Evolutionary conservation across 1,140 invertebrate species (phyloP), one percentile per base, ranked within the genome.

Genomic region (Penaeus japonicus): DNA sequence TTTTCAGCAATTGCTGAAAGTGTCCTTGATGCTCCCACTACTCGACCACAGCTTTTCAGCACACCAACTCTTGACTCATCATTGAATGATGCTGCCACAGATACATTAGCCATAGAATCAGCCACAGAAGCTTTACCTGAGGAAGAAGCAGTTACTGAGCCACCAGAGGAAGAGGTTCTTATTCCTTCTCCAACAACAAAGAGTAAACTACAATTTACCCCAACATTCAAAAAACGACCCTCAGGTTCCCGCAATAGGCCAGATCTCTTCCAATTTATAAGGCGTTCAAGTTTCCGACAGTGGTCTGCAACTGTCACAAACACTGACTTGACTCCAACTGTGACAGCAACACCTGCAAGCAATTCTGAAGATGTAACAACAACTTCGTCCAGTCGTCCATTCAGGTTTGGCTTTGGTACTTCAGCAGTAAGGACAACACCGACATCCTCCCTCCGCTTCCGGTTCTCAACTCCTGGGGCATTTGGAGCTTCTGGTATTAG

Each of bases 21-120:
- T 24, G 57, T 75, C 27, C 73, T 62, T 24, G 79, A 79, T 0
- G 79, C 57, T 57, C 57, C 85, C 2, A 55, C 24, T 22, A 84
- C 75, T 53, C 53, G n/a, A 22, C 87, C 87, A 75, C 4, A 30
- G 4, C 35, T 88, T 27, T 84, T 84, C 17, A 55, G 30, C 18
- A 88, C 87, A 24, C 87, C 87, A 47, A 62, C 54, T 22, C 54
- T 88, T 24, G 87, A 88, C 54, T 88, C 87, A 5, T 88, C 87
- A 35, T n/a, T 88, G n/a, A 24, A 27, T 47, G 47, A 47, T 47
- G 47, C 47, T 47, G 47, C 91, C 18, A 89, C 89, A 18, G 91
- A 87, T 22, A 57, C 91, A 20, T 90, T 91, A 7, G 90, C 91
- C 62, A 30, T 22, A 24, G 87, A 84, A 1, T 20, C 55, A 18